phyloP scores from a whole-genome alignment of 2,113 vertebrate genomes.

The Notarius lentiginosus region DNA sequence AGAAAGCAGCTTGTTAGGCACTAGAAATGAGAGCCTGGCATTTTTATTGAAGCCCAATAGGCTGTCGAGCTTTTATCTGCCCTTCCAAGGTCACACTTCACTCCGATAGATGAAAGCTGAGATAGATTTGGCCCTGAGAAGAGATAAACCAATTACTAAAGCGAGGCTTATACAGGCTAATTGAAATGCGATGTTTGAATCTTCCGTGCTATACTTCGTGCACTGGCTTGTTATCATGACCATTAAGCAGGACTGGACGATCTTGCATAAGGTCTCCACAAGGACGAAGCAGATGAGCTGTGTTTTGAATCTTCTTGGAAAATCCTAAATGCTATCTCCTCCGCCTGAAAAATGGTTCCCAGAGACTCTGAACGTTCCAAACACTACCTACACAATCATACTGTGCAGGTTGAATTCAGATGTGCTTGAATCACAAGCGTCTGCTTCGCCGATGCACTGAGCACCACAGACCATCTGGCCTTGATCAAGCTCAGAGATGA shows the following conservation, averaged over 20 bases:
- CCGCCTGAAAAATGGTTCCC: background rate
- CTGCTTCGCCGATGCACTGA: background rate
- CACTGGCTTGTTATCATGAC: background rate
- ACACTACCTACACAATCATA: slow-evolving; percentile 9
- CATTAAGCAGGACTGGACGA: background rate
- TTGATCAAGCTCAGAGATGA: slow-evolving; percentile 24
- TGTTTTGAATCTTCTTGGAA: background rate
- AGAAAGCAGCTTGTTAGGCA: background rate
- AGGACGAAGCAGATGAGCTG: background rate
- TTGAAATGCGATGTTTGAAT: background rate
- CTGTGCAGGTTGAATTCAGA: slow-evolving; percentile 8
- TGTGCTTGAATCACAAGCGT: background rate
- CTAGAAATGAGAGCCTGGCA: background rate
- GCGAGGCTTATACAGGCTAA: slow-evolving; percentile 6
- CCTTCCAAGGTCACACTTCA: slow-evolving; percentile 32
- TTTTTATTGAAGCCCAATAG: background rate
- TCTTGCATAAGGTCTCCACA: background rate
- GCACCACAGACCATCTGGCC: slow-evolving; percentile 37
- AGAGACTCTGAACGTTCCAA: slow-evolving; percentile 6
- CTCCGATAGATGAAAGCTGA: slow-evolving; percentile 28
- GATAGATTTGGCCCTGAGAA: slow-evolving; percentile 14
- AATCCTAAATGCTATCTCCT: background rate
- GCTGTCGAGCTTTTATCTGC: background rate
- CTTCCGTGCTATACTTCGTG: background rate
- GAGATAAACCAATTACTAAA: slow-evolving; percentile 21